A percentile compares a stretch with the other conserved stretches of the same genome.
Evolutionary conservation across 2,888 invertebrate species (phyloP).

Genomic region (Stenolophus ochropezus): DNA sequence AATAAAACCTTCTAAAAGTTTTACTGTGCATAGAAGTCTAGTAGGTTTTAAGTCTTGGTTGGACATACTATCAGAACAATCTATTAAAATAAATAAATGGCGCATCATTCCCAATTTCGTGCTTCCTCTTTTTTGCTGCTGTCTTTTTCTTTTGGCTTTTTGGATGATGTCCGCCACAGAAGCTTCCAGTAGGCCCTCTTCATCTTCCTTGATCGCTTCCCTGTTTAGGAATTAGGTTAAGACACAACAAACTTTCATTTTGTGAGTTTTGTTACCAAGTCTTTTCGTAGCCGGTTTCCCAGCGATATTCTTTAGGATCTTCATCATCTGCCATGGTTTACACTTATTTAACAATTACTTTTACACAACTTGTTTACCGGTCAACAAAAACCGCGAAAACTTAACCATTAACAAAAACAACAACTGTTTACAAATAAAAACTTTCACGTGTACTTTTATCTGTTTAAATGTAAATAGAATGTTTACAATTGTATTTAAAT

Average conservation of each 20-base stretch:
- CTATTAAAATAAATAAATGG: constrained; percentile 92
- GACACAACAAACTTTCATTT: not conserved
- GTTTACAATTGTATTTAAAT: not conserved
- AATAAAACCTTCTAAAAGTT: constrained; percentile 94
- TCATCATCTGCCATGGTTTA: constrained; percentile 84
- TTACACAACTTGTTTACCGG: not conserved
- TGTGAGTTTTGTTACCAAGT: constrained; percentile 81
- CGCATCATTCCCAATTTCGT: constrained; percentile 99
- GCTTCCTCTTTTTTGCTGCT: constrained; percentile 82
- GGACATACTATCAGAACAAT: constrained; percentile 95
- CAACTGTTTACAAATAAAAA: too few species aligned
- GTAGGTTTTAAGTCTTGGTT: constrained; percentile 97
- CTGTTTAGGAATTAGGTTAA: constrained; percentile 71
- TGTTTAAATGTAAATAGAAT: not conserved
- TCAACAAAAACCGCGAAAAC: too few species aligned
- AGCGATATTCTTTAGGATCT: constrained; percentile 91
- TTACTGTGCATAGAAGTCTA: constrained; percentile 88
- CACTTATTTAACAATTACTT: constrained; percentile 36
- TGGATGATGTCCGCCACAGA: constrained; percentile 94
- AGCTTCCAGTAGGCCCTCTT: constrained; percentile 92
- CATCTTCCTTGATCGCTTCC: constrained; percentile 98
- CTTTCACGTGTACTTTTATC: too few species aligned
- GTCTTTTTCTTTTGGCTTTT: constrained; percentile 88
- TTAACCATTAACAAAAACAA: too few species aligned
- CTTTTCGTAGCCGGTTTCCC: constrained; percentile 97